Evolutionary conservation across 2,888 invertebrate genomes (phyloP).

Genomic region (Tetramorium bicarinatum): DNA sequence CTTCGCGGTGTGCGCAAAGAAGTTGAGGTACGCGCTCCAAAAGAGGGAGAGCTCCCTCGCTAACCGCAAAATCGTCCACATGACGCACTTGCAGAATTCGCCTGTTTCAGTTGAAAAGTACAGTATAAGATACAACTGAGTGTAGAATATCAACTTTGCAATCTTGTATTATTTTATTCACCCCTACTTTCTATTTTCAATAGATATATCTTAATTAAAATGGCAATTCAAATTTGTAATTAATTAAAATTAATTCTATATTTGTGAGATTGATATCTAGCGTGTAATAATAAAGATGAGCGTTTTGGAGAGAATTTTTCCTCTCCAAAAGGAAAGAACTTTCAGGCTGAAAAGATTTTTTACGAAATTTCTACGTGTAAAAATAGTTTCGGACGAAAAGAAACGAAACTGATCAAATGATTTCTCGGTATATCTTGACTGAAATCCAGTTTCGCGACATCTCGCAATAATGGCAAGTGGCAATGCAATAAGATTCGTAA

Average conservation of each 20-base stretch:
- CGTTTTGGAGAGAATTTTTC: background rate
- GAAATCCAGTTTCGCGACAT: constrained; percentile 5
- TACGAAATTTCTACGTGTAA: background rate
- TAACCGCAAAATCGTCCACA: constrained; percentile 12
- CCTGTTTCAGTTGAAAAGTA: background rate
- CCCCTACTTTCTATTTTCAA: too few relatives aligned
- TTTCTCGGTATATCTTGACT: background rate
- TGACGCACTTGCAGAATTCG: background rate
- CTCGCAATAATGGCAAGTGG: background rate
- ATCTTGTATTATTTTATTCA: background rate
- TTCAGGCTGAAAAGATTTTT: background rate
- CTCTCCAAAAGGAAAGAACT: background rate
- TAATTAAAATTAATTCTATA: background rate
- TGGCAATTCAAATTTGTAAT: background rate
- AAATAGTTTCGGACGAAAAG: background rate
- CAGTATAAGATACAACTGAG: too few relatives aligned
- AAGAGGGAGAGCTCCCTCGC: background rate
- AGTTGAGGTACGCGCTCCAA: background rate
- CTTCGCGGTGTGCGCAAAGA: constrained; percentile 16
- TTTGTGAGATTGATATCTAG: background rate
- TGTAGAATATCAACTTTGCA: background rate
- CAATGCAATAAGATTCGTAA: constrained; percentile 30
- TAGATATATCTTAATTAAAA: background rate
- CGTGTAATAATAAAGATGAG: background rate
- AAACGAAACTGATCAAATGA: background rate